Percentiles rank a stretch among this genome's conserved stretches.
Conservation (phyloP, 2,888 invertebrate species). For the Drosophila rubida region DNA sequence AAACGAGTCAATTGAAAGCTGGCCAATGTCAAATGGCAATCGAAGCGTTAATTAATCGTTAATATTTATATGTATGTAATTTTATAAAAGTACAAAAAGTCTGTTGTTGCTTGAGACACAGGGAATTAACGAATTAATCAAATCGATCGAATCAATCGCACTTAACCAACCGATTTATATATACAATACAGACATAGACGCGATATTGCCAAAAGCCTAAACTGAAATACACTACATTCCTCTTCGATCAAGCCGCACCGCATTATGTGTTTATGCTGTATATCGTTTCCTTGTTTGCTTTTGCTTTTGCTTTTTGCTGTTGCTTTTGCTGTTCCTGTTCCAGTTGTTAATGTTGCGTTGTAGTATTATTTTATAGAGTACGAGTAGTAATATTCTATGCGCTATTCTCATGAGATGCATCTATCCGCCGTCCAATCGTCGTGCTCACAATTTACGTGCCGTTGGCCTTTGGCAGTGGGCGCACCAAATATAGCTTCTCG, state of each 20-base stretch:
- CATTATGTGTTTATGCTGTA: slow-evolving; percentile 6
- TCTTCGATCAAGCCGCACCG: slow-evolving; percentile 14
- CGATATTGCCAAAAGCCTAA: slow-evolving; percentile 36
- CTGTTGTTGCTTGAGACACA: slow-evolving; percentile 39
- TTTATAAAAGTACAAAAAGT: slow-evolving; percentile 78
- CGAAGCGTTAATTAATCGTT: slow-evolving; percentile 53
- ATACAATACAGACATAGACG: slow-evolving; percentile 4
- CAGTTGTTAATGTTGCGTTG: slow-evolving; percentile 20
- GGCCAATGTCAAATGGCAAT: slow-evolving; percentile 57
- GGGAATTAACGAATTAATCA: slow-evolving; percentile 20
- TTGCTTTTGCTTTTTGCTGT: slow-evolving; percentile 21
- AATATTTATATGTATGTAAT: slow-evolving; percentile 43
- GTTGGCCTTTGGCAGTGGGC: slow-evolving; percentile 92
- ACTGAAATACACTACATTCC: slow-evolving; percentile 28
- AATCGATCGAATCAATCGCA: slow-evolving; percentile 32
- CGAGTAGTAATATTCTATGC: slow-evolving; percentile 62
- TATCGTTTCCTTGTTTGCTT: slow-evolving; percentile 63
- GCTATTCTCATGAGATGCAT: slow-evolving; percentile 41
- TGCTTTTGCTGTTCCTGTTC: slow-evolving; percentile 19
- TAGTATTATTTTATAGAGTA: slow-evolving; percentile 53
- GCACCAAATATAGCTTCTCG: slow-evolving; percentile 98
- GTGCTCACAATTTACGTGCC: slow-evolving; percentile 83
- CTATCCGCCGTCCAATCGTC: background rate
- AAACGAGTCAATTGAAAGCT: slow-evolving; percentile 27
- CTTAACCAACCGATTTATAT: slow-evolving; percentile 55